phyloP scores from a whole-genome alignment of 2,797 vertebrate genomes.

The Enteromius anoplus region DNA sequence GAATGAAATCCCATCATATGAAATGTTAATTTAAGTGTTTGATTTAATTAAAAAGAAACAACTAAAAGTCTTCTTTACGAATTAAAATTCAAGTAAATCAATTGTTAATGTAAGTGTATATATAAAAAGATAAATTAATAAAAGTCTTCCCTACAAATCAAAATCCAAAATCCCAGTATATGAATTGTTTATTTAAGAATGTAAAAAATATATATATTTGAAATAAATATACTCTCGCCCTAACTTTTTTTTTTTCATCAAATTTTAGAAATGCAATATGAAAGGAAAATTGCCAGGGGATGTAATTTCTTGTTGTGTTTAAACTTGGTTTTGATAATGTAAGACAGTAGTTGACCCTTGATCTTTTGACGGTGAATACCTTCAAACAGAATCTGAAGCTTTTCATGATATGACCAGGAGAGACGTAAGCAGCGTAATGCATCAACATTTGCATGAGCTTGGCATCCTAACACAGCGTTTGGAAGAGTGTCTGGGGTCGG shows the following conservation, averaged over 20 bases:
- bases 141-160: not conserved
- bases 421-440: constrained; percentile 5
- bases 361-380: not conserved
- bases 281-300: not conserved
- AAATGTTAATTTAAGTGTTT: too few species aligned
- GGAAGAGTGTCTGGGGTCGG: constrained; percentile 8
- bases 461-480: constrained; percentile 14
- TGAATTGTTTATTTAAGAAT: not conserved
- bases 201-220: too few species aligned
- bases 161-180: not conserved
- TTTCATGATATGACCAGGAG: constrained; percentile 9
- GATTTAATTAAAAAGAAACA: too few species aligned
- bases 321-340: not conserved
- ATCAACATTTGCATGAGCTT: constrained; percentile 28
- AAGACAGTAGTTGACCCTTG: constrained; percentile 4
- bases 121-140: not conserved
- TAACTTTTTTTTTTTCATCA: not conserved
- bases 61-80: too few species aligned
- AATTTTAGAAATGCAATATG: not conserved
- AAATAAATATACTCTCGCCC: too few species aligned
- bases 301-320: not conserved
- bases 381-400: constrained; percentile 3
- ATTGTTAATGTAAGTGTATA: too few species aligned
- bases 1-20: too few species aligned
- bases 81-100: too few species aligned